Base-by-base conservation (phyloP, 1,140 invertebrate genomes). In the Oncopodura yosiiana region DNA sequence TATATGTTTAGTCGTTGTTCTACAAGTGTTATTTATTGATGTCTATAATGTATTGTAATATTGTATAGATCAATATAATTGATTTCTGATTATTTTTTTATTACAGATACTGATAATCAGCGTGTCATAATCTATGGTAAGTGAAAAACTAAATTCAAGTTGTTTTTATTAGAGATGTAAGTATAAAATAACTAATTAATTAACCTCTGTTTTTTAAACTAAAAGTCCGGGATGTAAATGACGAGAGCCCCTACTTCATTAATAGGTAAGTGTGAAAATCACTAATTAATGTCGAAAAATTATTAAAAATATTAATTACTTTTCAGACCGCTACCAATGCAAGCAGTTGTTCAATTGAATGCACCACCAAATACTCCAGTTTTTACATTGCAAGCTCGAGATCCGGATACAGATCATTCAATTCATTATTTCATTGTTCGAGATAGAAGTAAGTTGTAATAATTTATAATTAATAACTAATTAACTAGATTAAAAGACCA, bases 141-240 rank as follows among this genome's bases (percentile, higher is more conserved):
- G n/a, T n/a, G n/a, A n/a, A n/a, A n/a, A n/a, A n/a, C n/a, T n/a
- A n/a, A n/a, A n/a, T n/a, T n/a, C n/a, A n/a, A n/a, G n/a, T n/a
- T n/a, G n/a, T n/a, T n/a, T n/a, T n/a, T n/a, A n/a, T n/a, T n/a
- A n/a, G n/a, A n/a, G n/a, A n/a, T n/a, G n/a, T n/a, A n/a, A n/a
- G n/a, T n/a, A n/a, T n/a, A n/a, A n/a, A n/a, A n/a, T n/a, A n/a
- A n/a, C n/a, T n/a, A n/a, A n/a, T n/a, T n/a, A n/a, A n/a, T n/a
- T n/a, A n/a, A n/a, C n/a, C n/a, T n/a, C n/a, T n/a, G n/a, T n/a
- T n/a, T n/a, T n/a, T n/a, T n/a, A n/a, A n/a, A n/a, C n/a, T n/a
- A n/a, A n/a, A n/a, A n/a, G n/a, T n/a, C n/a, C n/a, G n/a, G 71
- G 90, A 94, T 71, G 85, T 93, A n/a, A 94, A 94, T 70, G 90